These are phyloP conservation scores for Festucalex cinctus DNA, from an alignment of 2,113 vertebrate genomes.

Conservation along the genomic window DNA sequence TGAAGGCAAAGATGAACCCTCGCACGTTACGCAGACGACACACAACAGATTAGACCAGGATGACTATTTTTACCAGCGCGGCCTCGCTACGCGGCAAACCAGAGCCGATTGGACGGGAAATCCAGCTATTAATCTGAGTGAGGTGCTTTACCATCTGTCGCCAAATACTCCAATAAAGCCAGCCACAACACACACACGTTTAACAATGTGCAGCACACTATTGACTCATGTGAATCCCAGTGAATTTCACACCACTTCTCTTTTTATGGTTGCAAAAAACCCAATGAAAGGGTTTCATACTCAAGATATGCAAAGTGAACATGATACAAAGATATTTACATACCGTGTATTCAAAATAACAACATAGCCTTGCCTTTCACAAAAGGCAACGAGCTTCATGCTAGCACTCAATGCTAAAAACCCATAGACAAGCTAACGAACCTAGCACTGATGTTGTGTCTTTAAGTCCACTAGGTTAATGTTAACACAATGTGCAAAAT, in stretches of 20 bases:
- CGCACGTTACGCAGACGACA: constrained; percentile 31
- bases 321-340: not conserved
- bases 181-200: constrained; percentile 27
- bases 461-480: too few species aligned
- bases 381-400: too few species aligned
- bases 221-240: not conserved
- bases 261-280: constrained; percentile 8
- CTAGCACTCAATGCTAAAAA: too few species aligned
- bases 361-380: too few species aligned
- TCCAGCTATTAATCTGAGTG: constrained; percentile 73
- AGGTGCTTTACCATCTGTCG: constrained; percentile 74
- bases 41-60: constrained; percentile 61
- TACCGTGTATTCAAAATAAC: too few species aligned
- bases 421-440: too few species aligned
- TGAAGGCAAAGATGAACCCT: constrained; percentile 24
- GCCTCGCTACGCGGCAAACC: constrained; percentile 46
- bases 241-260: constrained; percentile 7
- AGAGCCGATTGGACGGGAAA: constrained; percentile 72
- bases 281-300: constrained; percentile 38
- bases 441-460: too few species aligned
- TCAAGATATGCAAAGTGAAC: not conserved
- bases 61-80: constrained; percentile 72
- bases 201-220: constrained; percentile 1
- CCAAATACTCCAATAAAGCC: constrained; percentile 38
- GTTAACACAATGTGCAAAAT: too few species aligned